Evolutionary conservation across 2,888 invertebrate genomes (phyloP).

Genomic region (Pimpla rufipes): DNA sequence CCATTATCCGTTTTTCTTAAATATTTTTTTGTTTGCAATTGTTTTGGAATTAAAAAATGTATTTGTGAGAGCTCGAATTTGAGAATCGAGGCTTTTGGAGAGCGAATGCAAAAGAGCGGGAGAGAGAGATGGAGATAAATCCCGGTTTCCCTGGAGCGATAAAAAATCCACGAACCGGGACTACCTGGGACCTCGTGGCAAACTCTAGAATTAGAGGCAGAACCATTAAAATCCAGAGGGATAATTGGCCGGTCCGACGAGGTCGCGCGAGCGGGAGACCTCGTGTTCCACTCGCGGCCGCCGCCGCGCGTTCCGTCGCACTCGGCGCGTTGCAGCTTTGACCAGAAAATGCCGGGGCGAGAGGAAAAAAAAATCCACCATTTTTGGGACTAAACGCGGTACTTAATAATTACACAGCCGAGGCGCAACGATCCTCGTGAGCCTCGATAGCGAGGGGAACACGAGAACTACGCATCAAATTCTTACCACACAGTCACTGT

Average conservation of each 20-base stretch:
- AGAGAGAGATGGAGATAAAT: conserved; percentile 17
- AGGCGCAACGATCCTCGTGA: not conserved
- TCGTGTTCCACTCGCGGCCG: conserved; percentile 23
- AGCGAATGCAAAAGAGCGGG: conserved; percentile 27
- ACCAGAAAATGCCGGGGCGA: conserved; percentile 40
- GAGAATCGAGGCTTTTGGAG: conserved; percentile 32
- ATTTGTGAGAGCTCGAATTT: not conserved
- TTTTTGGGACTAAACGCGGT: conserved; percentile 18
- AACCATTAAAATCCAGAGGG: conserved; percentile 81
- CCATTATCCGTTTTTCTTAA: not conserved
- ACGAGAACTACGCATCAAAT: not conserved
- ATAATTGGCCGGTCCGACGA: conserved; percentile 76
- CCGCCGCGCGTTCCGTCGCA: conserved; percentile 3
- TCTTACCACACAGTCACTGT: not conserved
- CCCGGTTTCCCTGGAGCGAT: conserved; percentile 77
- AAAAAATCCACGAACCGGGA: conserved; percentile 68
- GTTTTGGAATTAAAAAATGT: not conserved
- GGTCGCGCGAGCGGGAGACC: conserved; percentile 40
- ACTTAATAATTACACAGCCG: conserved; percentile 35
- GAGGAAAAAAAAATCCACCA: conserved; percentile 31
- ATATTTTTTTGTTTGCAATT: no score
- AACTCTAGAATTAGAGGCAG: conserved; percentile 81
- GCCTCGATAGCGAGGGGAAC: not conserved
- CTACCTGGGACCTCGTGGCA: conserved; percentile 71
- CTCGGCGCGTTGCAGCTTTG: conserved; percentile 44